Base-by-base conservation (phyloP, 2,797 vertebrate species). In the Decapterus maruadsi region DNA sequence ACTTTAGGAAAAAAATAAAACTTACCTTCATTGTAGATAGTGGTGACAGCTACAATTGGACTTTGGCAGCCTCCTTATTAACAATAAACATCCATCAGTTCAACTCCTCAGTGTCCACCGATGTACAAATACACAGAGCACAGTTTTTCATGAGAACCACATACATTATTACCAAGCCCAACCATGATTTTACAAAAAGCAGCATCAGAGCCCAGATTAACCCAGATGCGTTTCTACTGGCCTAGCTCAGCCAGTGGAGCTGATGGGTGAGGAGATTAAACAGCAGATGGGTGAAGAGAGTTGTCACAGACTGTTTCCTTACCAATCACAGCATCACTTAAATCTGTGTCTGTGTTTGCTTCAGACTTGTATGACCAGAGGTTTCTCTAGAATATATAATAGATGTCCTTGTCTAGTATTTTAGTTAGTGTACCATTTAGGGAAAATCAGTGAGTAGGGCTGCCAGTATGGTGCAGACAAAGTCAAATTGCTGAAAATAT, bases 171-270 rank as follows among this genome's bases (percentile, higher is more conserved):
- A 42, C 34, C 10, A 36, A 45, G 48, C 56, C 16, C n/a, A 64
- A 43, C 31, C 36, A 12, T 40, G 36, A 78, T 75, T 65, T 82
- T 70, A 77, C 13, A 7, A 80, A 71, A 81, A 80, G 77, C 73
- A 60, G 67, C 31, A 51, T 46, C 61, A 68, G 67, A 90, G 81
- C 85, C 80, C 85, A 87, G 87, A 91, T 92, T 90, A 91, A 91
- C 89, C 89, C 89, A 91, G 80, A 91, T 89, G 88, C 26, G 4
- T 77, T 76, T 29, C 64, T 60, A 50, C 58, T 43, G 36, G 67
- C 48, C 46, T 54, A 46, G 72, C 59, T 77, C 77, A 71, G 42
- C 60, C 75, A 50, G 45, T 46, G 8, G 12, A 66, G 65, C 51
- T 79, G 81, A 82, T 75, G 81, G 66, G 65, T 51, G 70, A 66